Conservation (phyloP, 2,113 vertebrate genomes). For the Charadrius vociferus region DNA sequence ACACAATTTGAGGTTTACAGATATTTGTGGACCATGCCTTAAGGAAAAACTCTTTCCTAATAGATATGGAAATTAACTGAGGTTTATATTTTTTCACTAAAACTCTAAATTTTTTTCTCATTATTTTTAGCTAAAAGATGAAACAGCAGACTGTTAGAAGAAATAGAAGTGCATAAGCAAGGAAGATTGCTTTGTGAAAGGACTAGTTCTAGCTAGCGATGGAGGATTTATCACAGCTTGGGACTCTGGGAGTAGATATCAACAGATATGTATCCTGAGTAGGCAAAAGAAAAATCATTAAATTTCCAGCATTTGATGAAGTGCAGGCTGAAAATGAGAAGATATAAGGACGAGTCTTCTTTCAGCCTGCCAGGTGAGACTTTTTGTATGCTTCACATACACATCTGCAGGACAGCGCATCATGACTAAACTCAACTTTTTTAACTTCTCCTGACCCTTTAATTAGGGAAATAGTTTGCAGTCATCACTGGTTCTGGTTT, state of each 20-base stretch:
- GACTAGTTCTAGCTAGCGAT: neutral
- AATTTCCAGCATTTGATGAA: neutral
- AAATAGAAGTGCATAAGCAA: neutral
- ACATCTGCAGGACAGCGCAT: neutral
- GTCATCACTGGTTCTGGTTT: neutral
- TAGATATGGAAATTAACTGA: neutral
- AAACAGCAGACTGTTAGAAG: neutral
- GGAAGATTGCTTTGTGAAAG: neutral
- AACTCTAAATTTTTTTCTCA: neutral
- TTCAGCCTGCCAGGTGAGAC: neutral
- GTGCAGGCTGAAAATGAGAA: neutral
- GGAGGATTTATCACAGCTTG: neutral
- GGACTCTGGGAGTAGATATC: neutral
- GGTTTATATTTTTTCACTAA: neutral
- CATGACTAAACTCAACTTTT: neutral
- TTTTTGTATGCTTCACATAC: neutral
- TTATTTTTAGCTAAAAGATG: neutral
- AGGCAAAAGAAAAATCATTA: neutral
- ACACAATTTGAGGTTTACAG: neutral
- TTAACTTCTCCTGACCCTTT: neutral
- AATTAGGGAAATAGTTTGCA: neutral
- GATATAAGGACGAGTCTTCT: neutral
- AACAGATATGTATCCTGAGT: neutral
- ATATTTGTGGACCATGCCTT: neutral
- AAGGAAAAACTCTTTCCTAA: neutral